Base-by-base conservation (phyloP, 2,888 invertebrate genomes). In the Drosophila formosana region DNA sequence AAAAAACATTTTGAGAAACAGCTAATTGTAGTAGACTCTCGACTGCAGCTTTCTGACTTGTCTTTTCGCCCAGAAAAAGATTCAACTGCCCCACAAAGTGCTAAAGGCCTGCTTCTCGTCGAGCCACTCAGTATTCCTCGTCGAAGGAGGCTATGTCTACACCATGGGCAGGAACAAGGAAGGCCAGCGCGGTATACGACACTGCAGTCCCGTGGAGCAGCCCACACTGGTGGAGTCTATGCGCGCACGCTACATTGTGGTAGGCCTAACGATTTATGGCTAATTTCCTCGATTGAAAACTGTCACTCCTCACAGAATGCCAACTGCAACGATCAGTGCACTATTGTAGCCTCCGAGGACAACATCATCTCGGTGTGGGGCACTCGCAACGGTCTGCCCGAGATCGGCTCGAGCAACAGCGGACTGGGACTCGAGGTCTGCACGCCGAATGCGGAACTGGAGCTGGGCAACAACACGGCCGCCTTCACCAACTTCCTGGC, bases 311-410 rank as follows among this genome's bases (percentile, higher is more conserved):
- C 30, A 7, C 25, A 95, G 95, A 94, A 93, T 89, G 93, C 95
- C 8, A 93, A 94, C 73, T 95, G 95, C 90, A 95, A 95, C 11
- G 94, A 94, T 28, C 94, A 94, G 25, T 95, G 94, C 89, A 95
- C 95, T 0, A 92, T 95, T n/a, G 94, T 94, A 7, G 94, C 94
- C 3, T 95, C 95, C 1, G 92, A 94, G 43, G 94, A 95, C 73
- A 95, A 95, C 89, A 94, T 95, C 26, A 91, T 96, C 7, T 94
- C 95, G 75, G 94, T 95, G 84, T 96, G 96, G 95, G 96, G 96
- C 23, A 94, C 94, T 4, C 91, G 93, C 13, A 93, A 93, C 79
- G 93, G 92, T 9, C 83, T 92, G 58, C 91, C 91, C 0, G 92
- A 88, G 6, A 76, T 89, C 18, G 80, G 75, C 0, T 79, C 81